phyloP scores from a whole-genome alignment of 2,797 vertebrate species.

The Ficedula albicollis region DNA sequence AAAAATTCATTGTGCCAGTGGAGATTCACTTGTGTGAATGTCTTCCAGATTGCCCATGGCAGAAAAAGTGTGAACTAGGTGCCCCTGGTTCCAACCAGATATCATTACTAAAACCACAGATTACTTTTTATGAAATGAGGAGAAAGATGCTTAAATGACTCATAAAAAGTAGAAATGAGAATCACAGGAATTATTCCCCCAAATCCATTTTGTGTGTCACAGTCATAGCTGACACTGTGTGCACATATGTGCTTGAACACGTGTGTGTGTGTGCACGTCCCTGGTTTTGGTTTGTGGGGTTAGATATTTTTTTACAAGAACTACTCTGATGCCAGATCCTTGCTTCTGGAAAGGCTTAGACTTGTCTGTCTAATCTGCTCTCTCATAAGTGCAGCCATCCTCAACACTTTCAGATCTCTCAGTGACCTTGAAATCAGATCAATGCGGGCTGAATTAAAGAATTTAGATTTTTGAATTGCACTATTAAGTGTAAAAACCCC shows the following conservation, averaged over 20 bases:
- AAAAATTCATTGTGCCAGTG: not conserved
- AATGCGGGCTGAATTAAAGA: not conserved
- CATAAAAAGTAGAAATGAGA: not conserved
- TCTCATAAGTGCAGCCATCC: not conserved
- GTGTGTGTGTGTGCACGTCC: rapidly evolving
- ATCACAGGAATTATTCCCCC: not conserved
- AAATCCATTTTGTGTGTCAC: not conserved
- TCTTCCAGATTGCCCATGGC: not conserved
- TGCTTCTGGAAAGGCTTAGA: not conserved
- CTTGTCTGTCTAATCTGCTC: not conserved
- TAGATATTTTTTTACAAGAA: not conserved
- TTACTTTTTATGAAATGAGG: not conserved
- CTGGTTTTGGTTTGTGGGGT: not conserved
- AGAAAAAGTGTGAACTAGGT: not conserved
- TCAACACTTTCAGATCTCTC: not conserved
- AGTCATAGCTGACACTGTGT: not conserved
- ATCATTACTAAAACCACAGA: not conserved
- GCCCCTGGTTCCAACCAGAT: not conserved
- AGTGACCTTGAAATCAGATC: not conserved
- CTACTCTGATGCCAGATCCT: not conserved
- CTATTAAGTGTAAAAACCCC: not conserved
- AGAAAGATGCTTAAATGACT: not conserved
- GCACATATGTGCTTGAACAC: rapidly evolving
- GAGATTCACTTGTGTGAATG: not conserved
- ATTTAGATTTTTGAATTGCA: not conserved